Evolutionary conservation across 1,140 invertebrate species (phyloP), one percentile per base, ranked within the genome.

Genomic region (Nasonia vitripennis): DNA sequence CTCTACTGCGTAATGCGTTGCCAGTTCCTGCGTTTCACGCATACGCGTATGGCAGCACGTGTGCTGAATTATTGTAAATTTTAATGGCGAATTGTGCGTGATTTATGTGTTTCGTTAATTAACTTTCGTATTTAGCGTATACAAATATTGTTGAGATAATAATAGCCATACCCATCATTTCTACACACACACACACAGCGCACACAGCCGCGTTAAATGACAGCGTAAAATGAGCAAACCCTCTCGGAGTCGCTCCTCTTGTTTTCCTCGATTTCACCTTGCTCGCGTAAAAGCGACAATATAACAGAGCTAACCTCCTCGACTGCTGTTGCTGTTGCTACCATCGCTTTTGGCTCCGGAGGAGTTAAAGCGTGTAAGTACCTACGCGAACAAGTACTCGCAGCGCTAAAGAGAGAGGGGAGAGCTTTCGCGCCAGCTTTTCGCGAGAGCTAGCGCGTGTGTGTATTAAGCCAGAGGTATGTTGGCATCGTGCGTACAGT

Each of bases 301-400:
- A 78, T 51, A 51, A 78, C 51, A 51, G 27, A 77, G n/a, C 31
- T 55, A 78, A 67, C 68, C 23, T 73, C 71, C 51, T 81, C 37
- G 78, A 34, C 48, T 78, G 23, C 48, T 62, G 31, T 51, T 31
- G 77, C 55, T 70, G 79, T 34, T 70, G 70, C n/a, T 23, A 62
- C 55, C 55, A 3, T 62, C 12, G 77, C 77, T 62, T 55, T 78
- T 78, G 77, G 77, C 45, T 55, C 45, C 73, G 23, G 34, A 27
- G 11, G 23, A 62, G 55, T 41, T 78, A 81, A 77, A 85, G 55
- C 87, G 81, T 88, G 88, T 89, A 90, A 91, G 88, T 88, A 91
- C 86, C 88, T 86, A 90, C 78, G 87, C 51, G 86, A 90, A 90
- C 89, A 89, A 89, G 83, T 74, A 84, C 82, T 86, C 73, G 31